These are phyloP conservation scores for Notoglanidium macrostoma DNA, from an alignment of 2,797 vertebrate genomes.

Conservation along the genomic window DNA sequence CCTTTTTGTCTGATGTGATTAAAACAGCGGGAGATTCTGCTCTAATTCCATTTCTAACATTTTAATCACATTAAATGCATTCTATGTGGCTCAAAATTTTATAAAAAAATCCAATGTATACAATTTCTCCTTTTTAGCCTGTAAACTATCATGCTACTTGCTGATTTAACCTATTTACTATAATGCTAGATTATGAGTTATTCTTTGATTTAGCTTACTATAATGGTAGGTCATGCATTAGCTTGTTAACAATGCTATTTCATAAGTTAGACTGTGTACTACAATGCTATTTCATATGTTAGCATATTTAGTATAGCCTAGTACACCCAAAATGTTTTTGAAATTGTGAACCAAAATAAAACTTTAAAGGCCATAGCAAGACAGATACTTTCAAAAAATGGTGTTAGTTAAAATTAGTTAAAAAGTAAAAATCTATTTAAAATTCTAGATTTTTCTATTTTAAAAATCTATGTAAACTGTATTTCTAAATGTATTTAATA, in stretches of 20 bases:
- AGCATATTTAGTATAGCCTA: background rate
- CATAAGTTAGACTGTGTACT: background rate
- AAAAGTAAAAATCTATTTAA: background rate
- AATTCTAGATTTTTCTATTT: background rate
- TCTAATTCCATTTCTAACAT: conserved; percentile 29
- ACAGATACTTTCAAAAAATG: background rate
- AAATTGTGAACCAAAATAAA: background rate
- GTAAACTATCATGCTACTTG: no score
- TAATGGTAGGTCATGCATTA: background rate
- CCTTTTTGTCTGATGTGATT: conserved; percentile 30
- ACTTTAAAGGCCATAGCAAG: background rate
- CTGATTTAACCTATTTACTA: background rate
- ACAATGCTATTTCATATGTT: background rate
- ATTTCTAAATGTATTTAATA: background rate
- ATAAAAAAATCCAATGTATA: background rate
- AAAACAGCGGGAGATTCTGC: conserved; percentile 34
- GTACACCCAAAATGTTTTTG: background rate
- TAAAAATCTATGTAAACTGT: background rate
- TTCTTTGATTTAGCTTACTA: background rate
- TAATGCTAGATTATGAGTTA: background rate
- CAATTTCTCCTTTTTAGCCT: background rate
- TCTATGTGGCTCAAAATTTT: conserved; percentile 6
- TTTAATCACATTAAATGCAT: conserved; percentile 38
- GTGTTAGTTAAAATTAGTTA: background rate
- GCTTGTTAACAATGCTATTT: background rate